Evolutionary conservation across 2,797 vertebrate species (phyloP), one percentile per base, ranked within the genome.

Genomic region (Champsocephalus esox): DNA sequence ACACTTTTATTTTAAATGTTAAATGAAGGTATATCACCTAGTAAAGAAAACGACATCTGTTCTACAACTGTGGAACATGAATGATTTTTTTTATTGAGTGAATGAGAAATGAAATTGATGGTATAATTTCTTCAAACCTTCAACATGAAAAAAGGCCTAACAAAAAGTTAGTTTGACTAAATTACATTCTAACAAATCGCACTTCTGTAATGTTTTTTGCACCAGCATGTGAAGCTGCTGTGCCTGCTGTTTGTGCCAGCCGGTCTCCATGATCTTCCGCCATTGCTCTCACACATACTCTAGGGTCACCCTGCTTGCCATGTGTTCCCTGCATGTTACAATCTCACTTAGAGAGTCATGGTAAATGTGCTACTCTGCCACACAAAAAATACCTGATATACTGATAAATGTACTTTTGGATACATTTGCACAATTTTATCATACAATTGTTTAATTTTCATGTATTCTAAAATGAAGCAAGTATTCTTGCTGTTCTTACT

Each of bases 301-400:
- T 28, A 77, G 87, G 85, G 83, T 92, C 90, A 92, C 81, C 87
- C 87, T 83, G 50, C 61, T 57, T 66, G 81, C 92, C 93, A 94
- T 88, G 93, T 94, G 94, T 89, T 94, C 70, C 63, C n/a, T 65
- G 16, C 63, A 71, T 56, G 32, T 63, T 46, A 17, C 38, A 58
- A 34, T 48, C 45, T 73, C 32, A 69, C 13, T 58, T 43, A 21
- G 45, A 75, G 28, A 56, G 11, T 52, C 19, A 17, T 62, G 8
- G 0, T 17, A 66, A 19, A 71, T 32, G 61, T 4, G 12, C 17
- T 60, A 16, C n/a, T 70, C 49, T 64, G 9, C 34, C 16, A 52
- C 34, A 44, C 28, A 49, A 34, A 12, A 43, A 21, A 65, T 43
- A 24, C 11, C n/a, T 62, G 14, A 38, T 38, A 38, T 38, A 38